Conservation (phyloP, 92 coral and sea anemone species). For the Paramuricea clavata region DNA sequence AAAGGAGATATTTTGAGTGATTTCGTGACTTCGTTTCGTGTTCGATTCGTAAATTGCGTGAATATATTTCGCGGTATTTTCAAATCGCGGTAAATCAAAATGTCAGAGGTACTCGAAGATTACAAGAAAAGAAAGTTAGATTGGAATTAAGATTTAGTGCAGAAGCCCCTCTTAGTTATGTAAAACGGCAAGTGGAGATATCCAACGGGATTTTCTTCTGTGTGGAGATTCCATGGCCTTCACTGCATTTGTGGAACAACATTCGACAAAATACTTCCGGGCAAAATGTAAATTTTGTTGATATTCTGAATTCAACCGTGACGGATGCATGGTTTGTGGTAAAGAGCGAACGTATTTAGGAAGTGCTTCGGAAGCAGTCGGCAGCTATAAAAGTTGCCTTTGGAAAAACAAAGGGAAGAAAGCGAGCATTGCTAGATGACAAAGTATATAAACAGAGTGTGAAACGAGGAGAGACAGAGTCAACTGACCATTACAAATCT, state of each 20-base stretch:
- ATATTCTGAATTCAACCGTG: constrained; percentile 70
- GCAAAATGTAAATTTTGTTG: too few species aligned
- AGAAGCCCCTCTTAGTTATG: constrained; percentile 67
- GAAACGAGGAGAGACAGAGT: constrained; percentile 60
- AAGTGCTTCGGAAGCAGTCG: constrained; percentile 45
- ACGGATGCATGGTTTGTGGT: constrained; percentile 62
- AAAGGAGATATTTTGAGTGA: background rate
- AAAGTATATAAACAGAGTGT: constrained; percentile 54
- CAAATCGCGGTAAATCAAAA: too few species aligned
- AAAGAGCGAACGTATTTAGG: constrained; percentile 52
- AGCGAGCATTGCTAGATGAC: constrained; percentile 36
- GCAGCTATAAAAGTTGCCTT: constrained; percentile 30
- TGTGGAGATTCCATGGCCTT: constrained; percentile 76
- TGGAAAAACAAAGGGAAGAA: constrained; percentile 60
- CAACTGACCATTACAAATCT: constrained; percentile 26
- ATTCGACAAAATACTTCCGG: constrained; percentile 18
- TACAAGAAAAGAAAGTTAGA: too few species aligned
- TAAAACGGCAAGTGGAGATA: constrained; percentile 57
- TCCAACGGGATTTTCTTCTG: constrained; percentile 66
- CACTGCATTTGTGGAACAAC: constrained; percentile 52
- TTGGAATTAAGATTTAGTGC: constrained; percentile 47
- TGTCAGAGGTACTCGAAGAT: too few species aligned
- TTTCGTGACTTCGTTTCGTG: background rate
- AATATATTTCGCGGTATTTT: constrained; percentile 22
- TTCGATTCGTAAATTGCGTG: background rate